These are phyloP conservation scores for Rafetus swinhoei DNA, from an alignment of 2,113 vertebrate genomes.

Conservation along the genomic window DNA sequence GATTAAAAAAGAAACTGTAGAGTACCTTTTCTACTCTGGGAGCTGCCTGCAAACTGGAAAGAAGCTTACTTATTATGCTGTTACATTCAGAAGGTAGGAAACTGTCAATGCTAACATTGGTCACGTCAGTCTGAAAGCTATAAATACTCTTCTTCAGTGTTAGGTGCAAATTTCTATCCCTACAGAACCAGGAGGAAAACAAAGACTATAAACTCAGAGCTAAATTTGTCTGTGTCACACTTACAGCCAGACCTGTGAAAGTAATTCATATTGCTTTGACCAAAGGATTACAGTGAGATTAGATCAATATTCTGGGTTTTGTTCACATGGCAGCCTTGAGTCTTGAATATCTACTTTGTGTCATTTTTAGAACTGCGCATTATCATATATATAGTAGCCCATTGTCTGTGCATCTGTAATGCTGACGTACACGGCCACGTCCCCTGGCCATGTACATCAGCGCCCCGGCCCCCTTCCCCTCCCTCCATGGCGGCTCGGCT, in stretches of 20 bases:
- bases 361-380: neutral
- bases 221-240: neutral
- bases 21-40: neutral
- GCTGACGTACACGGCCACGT: too few relatives aligned
- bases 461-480: too few relatives aligned
- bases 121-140: neutral
- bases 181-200: neutral
- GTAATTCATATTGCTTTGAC: neutral
- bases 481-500: too few relatives aligned
- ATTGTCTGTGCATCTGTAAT: too few relatives aligned
- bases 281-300: neutral
- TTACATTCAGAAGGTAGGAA: neutral
- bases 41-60: neutral
- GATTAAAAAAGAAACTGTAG: neutral
- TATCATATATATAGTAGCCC: neutral
- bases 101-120: neutral
- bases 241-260: neutral
- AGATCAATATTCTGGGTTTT: neutral
- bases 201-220: conserved; percentile 4
- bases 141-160: neutral
- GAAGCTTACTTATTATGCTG: neutral
- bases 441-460: too few relatives aligned
- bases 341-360: neutral
- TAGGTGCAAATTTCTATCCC: neutral
- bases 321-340: neutral